Conservation (phyloP, 2,888 invertebrate species). For the Cryptosula pallasiana region DNA sequence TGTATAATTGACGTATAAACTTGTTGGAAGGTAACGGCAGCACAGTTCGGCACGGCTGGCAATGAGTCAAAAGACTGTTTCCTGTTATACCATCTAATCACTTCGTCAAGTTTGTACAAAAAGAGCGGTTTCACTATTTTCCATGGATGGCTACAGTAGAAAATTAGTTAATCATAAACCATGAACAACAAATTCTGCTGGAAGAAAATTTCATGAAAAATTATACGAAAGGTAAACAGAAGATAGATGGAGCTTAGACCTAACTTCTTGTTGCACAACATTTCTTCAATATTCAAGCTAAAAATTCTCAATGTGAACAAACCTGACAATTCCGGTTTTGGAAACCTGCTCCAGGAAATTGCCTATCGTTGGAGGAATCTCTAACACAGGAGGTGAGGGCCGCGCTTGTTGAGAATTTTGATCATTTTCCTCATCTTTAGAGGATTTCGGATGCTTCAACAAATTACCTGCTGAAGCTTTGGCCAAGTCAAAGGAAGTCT, state of each 20-base stretch:
- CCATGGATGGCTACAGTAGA: slow-evolving; percentile 69
- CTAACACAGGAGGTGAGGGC: slow-evolving; percentile 43
- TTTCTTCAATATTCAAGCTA: too few species aligned
- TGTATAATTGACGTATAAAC: slow-evolving; percentile 60
- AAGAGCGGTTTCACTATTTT: slow-evolving; percentile 78
- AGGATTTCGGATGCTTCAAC: not conserved
- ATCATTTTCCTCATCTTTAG: not conserved
- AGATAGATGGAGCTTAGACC: not conserved
- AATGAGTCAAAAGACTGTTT: slow-evolving; percentile 70
- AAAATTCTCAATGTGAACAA: too few species aligned
- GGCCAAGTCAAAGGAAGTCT: not conserved
- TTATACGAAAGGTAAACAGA: too few species aligned
- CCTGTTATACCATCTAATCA: slow-evolving; percentile 82
- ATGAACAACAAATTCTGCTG: too few species aligned
- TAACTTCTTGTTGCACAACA: too few species aligned
- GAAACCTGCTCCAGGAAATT: slow-evolving; percentile 85
- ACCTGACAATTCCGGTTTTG: slow-evolving; percentile 83
- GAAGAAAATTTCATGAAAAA: too few species aligned
- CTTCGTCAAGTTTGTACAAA: slow-evolving; percentile 76
- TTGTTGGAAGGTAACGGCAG: slow-evolving; percentile 80
- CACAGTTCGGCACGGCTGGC: slow-evolving; percentile 77
- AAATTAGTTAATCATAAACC: too few species aligned
- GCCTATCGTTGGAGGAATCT: slow-evolving; percentile 81
- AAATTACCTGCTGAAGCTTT: slow-evolving; percentile 7
- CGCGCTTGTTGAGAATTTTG: not conserved